Evolutionary conservation across 2,113 vertebrate genomes (phyloP).

Genomic region (Prionailurus viverrinus): DNA sequence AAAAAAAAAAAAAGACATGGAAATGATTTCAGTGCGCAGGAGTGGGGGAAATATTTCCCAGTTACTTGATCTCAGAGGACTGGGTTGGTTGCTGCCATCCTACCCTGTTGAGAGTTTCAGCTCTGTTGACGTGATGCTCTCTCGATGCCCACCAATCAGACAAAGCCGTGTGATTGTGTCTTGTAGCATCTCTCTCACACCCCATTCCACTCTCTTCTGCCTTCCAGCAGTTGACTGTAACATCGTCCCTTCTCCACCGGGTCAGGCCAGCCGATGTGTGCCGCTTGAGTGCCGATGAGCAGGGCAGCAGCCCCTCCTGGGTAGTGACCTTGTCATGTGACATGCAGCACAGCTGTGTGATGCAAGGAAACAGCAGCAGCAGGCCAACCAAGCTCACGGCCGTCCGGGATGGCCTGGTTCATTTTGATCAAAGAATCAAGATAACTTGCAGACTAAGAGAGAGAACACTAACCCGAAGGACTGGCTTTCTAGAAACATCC

Average conservation of each 20-base stretch:
- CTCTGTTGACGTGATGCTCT: neutral
- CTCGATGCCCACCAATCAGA: neutral
- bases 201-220: neutral
- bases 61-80: neutral
- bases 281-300: neutral
- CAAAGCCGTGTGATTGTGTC: neutral
- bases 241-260: neutral
- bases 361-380: neutral
- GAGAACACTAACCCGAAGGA: constrained; percentile 6
- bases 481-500: neutral
- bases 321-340: constrained; percentile 49
- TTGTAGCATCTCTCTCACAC: neutral
- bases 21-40: neutral
- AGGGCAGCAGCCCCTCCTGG: neutral
- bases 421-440: neutral
- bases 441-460: constrained; percentile 40
- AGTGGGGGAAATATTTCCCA: neutral
- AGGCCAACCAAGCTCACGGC: neutral
- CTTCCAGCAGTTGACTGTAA: neutral
- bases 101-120: neutral
- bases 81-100: neutral
- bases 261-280: neutral
- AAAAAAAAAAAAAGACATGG: neutral
- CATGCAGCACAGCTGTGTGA: neutral
- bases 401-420: neutral